Evolutionary conservation across 2,113 vertebrate genomes (phyloP).

Genomic region (Xiphophorus maculatus): DNA sequence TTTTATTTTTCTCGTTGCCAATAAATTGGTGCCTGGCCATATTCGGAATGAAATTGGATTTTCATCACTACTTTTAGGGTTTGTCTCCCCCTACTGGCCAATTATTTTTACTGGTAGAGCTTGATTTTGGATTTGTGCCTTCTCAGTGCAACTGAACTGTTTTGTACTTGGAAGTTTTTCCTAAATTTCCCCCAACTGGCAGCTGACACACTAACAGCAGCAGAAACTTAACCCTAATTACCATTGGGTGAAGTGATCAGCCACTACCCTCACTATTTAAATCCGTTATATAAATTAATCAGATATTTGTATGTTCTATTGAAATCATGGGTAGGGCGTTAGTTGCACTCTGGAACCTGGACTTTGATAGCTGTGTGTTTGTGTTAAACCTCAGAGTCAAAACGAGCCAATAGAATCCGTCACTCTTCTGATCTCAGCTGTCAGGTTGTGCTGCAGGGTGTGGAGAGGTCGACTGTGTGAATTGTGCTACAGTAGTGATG

Average conservation of each 20-base stretch:
- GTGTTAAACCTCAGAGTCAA: too few species aligned
- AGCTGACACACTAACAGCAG: not conserved
- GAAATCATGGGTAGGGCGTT: too few species aligned
- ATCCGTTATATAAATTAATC: not conserved
- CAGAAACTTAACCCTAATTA: not conserved
- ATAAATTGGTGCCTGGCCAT: not conserved
- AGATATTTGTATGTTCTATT: too few species aligned
- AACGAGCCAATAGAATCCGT: not conserved
- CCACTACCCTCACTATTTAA: not conserved
- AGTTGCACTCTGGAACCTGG: too few species aligned
- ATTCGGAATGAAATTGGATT: not conserved
- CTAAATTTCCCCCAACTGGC: too few species aligned
- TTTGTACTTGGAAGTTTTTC: not conserved
- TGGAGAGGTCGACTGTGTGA: not conserved
- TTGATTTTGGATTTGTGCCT: not conserved
- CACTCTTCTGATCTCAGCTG: not conserved
- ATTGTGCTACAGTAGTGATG: constrained; percentile 17
- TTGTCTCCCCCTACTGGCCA: not conserved
- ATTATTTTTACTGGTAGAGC: not conserved
- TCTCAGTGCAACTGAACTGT: not conserved
- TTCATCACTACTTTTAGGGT: not conserved
- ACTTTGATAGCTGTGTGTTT: too few species aligned
- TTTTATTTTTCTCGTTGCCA: not conserved
- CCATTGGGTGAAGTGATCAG: not conserved
- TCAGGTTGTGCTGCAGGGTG: not conserved